A percentile compares a stretch with the other conserved stretches of the same genome.
phyloP scores from a whole-genome alignment of 2,797 vertebrate species.

The Hylomyscus alleni region DNA sequence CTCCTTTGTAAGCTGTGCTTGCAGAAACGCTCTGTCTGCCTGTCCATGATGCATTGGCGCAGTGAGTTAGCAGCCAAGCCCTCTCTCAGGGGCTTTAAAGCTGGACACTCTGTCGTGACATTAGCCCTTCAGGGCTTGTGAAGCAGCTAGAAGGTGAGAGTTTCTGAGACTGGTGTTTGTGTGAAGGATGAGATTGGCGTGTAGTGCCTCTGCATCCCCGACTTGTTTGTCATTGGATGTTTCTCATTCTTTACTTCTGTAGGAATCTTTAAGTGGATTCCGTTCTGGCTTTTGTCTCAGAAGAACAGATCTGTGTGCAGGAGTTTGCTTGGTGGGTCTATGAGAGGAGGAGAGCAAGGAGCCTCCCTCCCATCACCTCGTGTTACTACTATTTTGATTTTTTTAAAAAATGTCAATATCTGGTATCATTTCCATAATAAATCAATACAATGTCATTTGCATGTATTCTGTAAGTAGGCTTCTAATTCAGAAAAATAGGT shows the following conservation, averaged over 20 bases:
- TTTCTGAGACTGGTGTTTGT: neutral
- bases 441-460: neutral
- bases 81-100: neutral
- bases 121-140: neutral
- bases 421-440: constrained; percentile 15
- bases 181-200: neutral
- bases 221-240: neutral
- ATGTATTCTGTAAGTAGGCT: constrained; percentile 3
- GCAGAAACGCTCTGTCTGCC: neutral
- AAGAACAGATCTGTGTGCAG: neutral
- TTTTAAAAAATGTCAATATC: constrained; percentile 25
- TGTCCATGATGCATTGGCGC: neutral
- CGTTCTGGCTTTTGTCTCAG: neutral
- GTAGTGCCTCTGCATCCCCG: neutral
- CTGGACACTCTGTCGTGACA: neutral
- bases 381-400: neutral
- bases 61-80: neutral
- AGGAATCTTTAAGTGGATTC: neutral
- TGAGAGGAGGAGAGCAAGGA: neutral
- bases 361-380: neutral
- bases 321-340: neutral
- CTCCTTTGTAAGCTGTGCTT: neutral
- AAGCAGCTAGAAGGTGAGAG: neutral
- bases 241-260: neutral
- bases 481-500: neutral